Percentiles rank a stretch among this genome's conserved stretches.
Evolutionary conservation across 2,113 vertebrate species (phyloP).

Genomic region (Syrrhaptes paradoxus): DNA sequence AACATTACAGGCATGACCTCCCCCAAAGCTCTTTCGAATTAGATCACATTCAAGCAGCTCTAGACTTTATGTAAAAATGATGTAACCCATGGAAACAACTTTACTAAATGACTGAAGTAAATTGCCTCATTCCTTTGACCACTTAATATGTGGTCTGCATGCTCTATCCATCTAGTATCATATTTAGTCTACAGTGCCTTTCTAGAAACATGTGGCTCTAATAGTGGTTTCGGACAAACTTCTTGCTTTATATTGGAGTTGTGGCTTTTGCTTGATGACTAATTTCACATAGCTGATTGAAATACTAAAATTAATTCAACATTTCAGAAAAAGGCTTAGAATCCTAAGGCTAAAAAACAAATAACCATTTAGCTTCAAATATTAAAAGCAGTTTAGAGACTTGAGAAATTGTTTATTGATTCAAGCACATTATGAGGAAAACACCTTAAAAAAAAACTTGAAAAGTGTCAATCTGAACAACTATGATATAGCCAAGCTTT

Average conservation of each 20-base stretch:
- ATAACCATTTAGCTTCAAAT: background rate
- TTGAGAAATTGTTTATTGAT: background rate
- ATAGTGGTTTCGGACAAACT: background rate
- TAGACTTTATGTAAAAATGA: background rate
- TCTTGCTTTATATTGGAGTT: background rate
- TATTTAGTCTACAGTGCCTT: background rate
- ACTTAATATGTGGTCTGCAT: background rate
- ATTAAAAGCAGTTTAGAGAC: background rate
- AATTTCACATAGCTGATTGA: background rate
- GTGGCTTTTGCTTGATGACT: background rate
- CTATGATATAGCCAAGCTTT: background rate
- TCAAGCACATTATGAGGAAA: background rate
- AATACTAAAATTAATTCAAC: background rate
- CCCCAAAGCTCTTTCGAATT: background rate
- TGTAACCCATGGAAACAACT: background rate
- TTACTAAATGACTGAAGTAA: background rate
- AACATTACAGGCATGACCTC: background rate
- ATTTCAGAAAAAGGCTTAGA: background rate
- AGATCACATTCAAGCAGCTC: background rate
- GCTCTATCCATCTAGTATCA: background rate
- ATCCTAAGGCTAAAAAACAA: background rate
- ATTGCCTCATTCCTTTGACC: slow-evolving; percentile 22
- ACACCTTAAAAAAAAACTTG: background rate
- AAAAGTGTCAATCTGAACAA: background rate
- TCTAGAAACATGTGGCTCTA: slow-evolving; percentile 18